Conservation (phyloP, 1,140 invertebrate species). For the Psilanteris sp. region DNA sequence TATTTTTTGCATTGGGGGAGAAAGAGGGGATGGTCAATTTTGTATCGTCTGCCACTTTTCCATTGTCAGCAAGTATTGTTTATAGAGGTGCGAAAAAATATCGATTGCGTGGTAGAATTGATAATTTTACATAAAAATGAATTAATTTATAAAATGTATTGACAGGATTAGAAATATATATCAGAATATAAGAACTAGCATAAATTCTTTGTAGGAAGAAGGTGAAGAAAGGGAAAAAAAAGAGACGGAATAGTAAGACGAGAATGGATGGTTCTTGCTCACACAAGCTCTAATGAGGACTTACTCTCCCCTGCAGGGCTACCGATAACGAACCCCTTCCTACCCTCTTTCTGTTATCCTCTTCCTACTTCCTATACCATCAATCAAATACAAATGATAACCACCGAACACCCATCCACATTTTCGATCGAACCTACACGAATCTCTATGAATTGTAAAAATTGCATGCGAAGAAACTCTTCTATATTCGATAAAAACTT, state of each 20-base stretch:
- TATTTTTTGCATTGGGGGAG: slow-evolving; percentile 59
- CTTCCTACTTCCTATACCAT: slow-evolving; percentile 54
- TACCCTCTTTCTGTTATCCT: slow-evolving; percentile 44
- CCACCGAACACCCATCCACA: slow-evolving; percentile 61
- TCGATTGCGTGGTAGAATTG: too few relatives aligned
- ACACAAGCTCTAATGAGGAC: slow-evolving; percentile 69
- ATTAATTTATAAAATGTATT: too few relatives aligned
- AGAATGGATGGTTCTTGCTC: slow-evolving; percentile 60
- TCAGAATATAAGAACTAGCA: too few relatives aligned
- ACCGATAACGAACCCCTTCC: slow-evolving; percentile 65
- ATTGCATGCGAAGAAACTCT: slow-evolving; percentile 33
- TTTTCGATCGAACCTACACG: slow-evolving; percentile 57
- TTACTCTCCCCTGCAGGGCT: slow-evolving; percentile 68
- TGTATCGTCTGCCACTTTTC: slow-evolving; percentile 10
- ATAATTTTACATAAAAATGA: too few relatives aligned
- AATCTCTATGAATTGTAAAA: slow-evolving; percentile 51
- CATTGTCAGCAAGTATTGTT: too few relatives aligned
- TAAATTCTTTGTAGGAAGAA: slow-evolving; percentile 35
- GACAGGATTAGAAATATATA: too few relatives aligned
- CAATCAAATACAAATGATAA: slow-evolving; percentile 70
- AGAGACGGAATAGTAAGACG: slow-evolving; percentile 26
- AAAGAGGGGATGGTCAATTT: slow-evolving; percentile 44
- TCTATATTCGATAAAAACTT: slow-evolving; percentile 21
- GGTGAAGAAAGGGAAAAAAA: background rate
- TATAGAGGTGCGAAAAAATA: too few relatives aligned